Evolutionary conservation across 2,113 vertebrate species (phyloP).

Genomic region (Motacilla alba): DNA sequence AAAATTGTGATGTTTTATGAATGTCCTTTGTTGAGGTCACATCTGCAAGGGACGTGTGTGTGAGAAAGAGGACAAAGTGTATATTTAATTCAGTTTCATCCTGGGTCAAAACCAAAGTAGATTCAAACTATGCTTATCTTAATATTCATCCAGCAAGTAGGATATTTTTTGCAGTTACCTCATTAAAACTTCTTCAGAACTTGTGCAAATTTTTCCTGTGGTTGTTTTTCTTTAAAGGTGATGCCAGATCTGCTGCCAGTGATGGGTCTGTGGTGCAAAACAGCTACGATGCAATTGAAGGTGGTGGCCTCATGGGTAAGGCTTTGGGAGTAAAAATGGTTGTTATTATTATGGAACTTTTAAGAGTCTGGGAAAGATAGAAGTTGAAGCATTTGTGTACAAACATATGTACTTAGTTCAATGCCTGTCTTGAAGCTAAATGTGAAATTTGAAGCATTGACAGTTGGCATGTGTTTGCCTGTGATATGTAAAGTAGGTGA

Average conservation of each 20-base stretch:
- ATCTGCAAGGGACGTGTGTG: background rate
- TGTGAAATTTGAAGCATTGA: background rate
- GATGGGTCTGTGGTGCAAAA: conserved; percentile 75
- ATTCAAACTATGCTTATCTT: background rate
- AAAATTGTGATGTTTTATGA: background rate
- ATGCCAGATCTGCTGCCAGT: conserved; percentile 60
- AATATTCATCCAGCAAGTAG: background rate
- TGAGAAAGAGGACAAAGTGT: background rate
- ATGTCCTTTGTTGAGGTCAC: background rate
- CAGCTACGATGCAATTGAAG: conserved; percentile 87
- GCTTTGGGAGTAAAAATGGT: background rate
- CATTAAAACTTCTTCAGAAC: background rate
- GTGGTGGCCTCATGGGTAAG: conserved; percentile 85
- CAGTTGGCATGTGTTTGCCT: background rate
- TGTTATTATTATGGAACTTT: background rate
- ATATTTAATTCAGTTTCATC: background rate
- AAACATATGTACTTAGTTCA: background rate
- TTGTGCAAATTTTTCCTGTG: background rate
- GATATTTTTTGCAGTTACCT: background rate
- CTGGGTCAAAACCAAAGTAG: background rate
- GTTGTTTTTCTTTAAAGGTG: conserved; percentile 37
- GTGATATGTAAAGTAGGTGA: background rate
- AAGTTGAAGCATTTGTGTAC: background rate
- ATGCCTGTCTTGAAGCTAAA: background rate
- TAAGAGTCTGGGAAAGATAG: background rate